Base-by-base conservation (phyloP, 2,113 vertebrate species). In the Erpornis zantholeuca region DNA sequence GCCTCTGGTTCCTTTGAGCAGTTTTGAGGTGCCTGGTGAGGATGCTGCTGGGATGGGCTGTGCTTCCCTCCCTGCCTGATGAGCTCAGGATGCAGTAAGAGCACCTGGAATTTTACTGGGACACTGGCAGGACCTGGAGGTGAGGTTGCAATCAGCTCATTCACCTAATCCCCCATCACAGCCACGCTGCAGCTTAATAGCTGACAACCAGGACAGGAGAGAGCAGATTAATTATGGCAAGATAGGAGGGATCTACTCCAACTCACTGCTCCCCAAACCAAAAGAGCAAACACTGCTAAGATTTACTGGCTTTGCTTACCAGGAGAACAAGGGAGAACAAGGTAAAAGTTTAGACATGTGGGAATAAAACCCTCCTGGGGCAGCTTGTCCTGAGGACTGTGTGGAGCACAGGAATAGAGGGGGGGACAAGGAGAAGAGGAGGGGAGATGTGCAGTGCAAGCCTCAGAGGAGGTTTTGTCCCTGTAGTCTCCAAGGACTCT, bases 31-130 rank as follows among this genome's bases (percentile, higher is more conserved):
- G 42, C 47, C 40, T 25, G 25, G n/a, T 40, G 7, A 15, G 31
- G 28, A 49, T 53, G 35, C 36, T 44, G 0, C 0, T 10, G 60
- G 71, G 23, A 40, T 1, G 0, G n/a, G 53, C 50, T 53, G 56
- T 7, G n/a, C 29, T 27, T 75, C 42, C 20, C 47, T 79, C 49
- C 22, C 47, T 64, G 8, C 27, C 40, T 12, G 40, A 14, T 42
- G 40, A 42, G 40, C 40, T 42, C 40, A 42, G 40, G 40, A 12
- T 14, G 40, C 40, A 38, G 27, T 2, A 12, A 33, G 25, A 78
- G 25, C 12, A 75, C 10, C 42, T 79, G 78, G 56, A 66, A 79
- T 93, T 80, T 33, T 36, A 17, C 59, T 36, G 81, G 88, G 40
- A 42, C 10, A 1, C 28, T 24, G 18, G 31, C 56, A 86, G 69